phyloP scores from a whole-genome alignment of 2,888 invertebrate species.

The Saturnia pavonia region DNA sequence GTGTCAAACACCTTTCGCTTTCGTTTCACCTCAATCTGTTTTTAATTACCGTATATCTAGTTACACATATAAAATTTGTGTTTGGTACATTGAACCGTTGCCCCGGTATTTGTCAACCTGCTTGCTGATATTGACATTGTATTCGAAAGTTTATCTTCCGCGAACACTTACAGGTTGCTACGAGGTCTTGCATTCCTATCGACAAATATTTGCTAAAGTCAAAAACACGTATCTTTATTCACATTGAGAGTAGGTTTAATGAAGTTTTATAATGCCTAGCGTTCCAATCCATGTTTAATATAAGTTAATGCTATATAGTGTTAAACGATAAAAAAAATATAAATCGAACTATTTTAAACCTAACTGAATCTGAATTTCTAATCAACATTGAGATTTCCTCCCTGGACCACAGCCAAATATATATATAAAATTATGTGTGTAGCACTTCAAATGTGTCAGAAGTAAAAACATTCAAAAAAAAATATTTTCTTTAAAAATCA shows the following conservation, averaged over 20 bases:
- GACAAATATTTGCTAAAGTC: constrained; percentile 34
- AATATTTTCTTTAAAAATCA: no score
- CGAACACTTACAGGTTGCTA: constrained; percentile 52
- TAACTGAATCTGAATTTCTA: no score
- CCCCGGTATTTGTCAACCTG: constrained; percentile 37
- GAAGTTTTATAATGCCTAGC: not conserved
- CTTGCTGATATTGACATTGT: constrained; percentile 63
- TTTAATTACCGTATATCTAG: constrained; percentile 34
- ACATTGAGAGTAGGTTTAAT: not conserved
- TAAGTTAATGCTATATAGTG: no score
- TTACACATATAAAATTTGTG: constrained; percentile 31
- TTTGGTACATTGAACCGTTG: constrained; percentile 41
- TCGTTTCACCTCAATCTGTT: constrained; percentile 45
- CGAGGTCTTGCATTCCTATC: constrained; percentile 55
- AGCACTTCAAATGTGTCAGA: no score
- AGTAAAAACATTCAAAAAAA: no score
- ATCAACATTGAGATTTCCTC: no score
- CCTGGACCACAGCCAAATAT: no score
- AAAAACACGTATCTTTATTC: constrained; percentile 31
- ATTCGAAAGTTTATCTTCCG: constrained; percentile 71
- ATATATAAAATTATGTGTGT: no score
- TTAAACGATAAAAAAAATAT: no score
- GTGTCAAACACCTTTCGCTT: constrained; percentile 55
- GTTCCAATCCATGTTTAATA: not conserved
- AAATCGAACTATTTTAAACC: no score